Evolutionary conservation across 2,888 invertebrate genomes (phyloP).

Genomic region (Neoaliturus tenellus): DNA sequence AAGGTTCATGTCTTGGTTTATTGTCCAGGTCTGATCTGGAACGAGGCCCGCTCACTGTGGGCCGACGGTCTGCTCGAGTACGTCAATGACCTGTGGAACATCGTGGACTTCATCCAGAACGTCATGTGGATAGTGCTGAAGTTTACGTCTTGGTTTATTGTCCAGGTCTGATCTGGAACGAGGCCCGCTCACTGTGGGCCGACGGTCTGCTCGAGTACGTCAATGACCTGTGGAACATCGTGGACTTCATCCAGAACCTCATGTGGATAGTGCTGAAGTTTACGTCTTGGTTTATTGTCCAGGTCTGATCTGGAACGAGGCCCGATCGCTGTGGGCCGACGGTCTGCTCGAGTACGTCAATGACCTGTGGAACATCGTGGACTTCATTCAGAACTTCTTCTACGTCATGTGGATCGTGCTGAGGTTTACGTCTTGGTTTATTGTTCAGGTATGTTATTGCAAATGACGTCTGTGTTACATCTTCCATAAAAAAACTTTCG

Average conservation of each 20-base stretch:
- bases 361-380: conserved; percentile 99
- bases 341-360: conserved; percentile 94
- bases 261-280: conserved; percentile 93
- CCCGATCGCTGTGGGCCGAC: conserved; percentile 92
- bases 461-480: no score
- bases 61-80: conserved; percentile 94
- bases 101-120: conserved; percentile 98
- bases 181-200: conserved; percentile 93
- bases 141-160: conserved; percentile 90
- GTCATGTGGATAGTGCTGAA: conserved; percentile 94
- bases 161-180: conserved; percentile 96
- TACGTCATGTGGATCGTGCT: conserved; percentile 96
- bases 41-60: conserved; percentile 95
- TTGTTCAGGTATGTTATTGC: conserved; percentile 88
- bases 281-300: conserved; percentile 89
- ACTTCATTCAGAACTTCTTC: conserved; percentile 97
- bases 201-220: conserved; percentile 94
- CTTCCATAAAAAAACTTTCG: no score
- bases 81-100: conserved; percentile 97
- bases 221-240: conserved; percentile 98
- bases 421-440: conserved; percentile 90
- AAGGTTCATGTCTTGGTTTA: conserved; percentile 90
- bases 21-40: conserved; percentile 95
- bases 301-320: conserved; percentile 97
- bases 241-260: conserved; percentile 98